Evolutionary conservation across 2,113 vertebrate genomes (phyloP).

Genomic region (Myiozetetes cayanensis): DNA sequence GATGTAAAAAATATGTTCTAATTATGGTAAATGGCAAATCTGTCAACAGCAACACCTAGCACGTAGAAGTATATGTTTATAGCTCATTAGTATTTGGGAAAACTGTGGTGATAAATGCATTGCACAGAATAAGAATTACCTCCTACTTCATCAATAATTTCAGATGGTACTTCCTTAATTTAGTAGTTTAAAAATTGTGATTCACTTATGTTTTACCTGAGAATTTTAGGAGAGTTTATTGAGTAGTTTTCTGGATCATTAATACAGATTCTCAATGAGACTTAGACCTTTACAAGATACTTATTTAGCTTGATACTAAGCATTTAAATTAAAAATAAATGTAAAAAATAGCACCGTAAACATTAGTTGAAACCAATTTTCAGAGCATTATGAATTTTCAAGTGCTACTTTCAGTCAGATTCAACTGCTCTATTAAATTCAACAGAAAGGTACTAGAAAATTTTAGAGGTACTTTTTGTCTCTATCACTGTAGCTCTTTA

Average conservation of each 20-base stretch:
- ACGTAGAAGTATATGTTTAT: neutral
- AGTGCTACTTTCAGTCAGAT: neutral
- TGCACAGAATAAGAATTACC: neutral
- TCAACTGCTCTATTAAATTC: neutral
- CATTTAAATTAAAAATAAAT: neutral
- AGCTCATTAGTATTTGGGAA: neutral
- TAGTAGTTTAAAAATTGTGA: neutral
- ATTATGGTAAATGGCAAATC: neutral
- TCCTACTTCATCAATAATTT: neutral
- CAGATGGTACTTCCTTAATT: neutral
- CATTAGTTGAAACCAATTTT: neutral
- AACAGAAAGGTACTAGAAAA: neutral
- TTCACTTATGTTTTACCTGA: neutral
- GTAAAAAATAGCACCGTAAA: neutral
- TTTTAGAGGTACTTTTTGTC: neutral
- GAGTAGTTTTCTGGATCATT: neutral
- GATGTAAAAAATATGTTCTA: neutral
- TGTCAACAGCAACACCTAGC: neutral
- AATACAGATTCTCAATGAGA: neutral
- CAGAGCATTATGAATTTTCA: neutral
- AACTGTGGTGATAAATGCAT: neutral
- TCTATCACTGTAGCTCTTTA: neutral
- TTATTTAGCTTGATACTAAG: neutral
- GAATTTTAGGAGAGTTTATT: neutral
- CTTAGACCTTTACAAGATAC: neutral